Evolutionary conservation across 2,797 vertebrate genomes (phyloP), one percentile per base, ranked within the genome.

Genomic region (Microhierax caerulescens): DNA sequence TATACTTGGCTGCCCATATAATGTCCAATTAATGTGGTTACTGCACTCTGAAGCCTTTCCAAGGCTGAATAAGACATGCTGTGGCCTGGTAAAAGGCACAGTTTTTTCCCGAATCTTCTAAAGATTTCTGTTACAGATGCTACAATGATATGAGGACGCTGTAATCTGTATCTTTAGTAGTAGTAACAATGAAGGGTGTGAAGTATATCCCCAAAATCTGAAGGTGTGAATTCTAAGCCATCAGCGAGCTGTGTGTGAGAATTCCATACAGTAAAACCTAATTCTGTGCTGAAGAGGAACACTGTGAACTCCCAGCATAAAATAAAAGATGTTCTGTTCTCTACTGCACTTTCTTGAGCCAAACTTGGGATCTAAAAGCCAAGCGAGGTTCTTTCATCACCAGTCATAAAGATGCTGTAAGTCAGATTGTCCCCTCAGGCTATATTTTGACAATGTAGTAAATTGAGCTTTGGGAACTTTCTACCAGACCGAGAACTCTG

Each of bases 391-490:
- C 94, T 96, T 96, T 97, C 94, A 96, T 96, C 95, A 94, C 91
- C 45, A 96, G 53, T 96, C 91, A 81, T 86, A 94, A 88, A 96
- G 94, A 96, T 95, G 85, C 90, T 94, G 53, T 77, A 96, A 95
- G 93, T 97, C 96, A 96, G 96, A 88, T 95, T 96, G 91, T 96
- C 85, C 95, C 95, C 93, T 94, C 70, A 57, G 96, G 96, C 93
- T 95, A 4, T 96, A 90, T 93, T 96, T 94, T 96, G 95, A 95
- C 96, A 96, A 80, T 32, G 57, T 88, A 96, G 96, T 96, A 95
- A 96, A 94, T 80, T 7, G 60, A 93, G 91, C 84, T 85, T 91
- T 80, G 80, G 82, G 96, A 95, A 96, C 95, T 95, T 96, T 95
- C 85, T 95, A 74, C 94, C 78, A 77, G 96, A 93, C 95, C 89